Conservation (phyloP, 2,113 vertebrate genomes). For the Zapus hudsonius region DNA sequence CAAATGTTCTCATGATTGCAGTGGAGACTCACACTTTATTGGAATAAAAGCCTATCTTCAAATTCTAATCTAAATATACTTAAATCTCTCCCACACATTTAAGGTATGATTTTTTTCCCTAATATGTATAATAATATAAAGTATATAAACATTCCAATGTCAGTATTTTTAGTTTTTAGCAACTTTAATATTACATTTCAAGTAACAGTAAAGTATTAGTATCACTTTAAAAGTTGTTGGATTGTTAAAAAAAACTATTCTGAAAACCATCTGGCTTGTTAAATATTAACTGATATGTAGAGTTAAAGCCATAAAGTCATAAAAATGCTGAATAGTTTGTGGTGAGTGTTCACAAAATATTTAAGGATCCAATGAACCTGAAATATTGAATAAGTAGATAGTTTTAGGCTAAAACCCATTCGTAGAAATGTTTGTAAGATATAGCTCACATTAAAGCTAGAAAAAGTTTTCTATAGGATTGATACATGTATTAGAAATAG, state of each 20-base stretch:
- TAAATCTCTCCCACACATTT: background rate
- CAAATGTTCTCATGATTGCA: constrained; percentile 11
- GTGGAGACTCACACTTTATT: background rate
- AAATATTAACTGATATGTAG: constrained; percentile 63
- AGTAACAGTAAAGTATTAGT: constrained; percentile 20
- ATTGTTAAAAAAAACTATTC: constrained; percentile 45
- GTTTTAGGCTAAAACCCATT: background rate
- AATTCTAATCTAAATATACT: constrained; percentile 15
- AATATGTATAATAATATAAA: constrained; percentile 6
- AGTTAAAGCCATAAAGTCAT: constrained; percentile 13
- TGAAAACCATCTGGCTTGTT: constrained; percentile 62
- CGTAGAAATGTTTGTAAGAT: constrained; percentile 39
- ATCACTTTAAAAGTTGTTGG: constrained; percentile 46
- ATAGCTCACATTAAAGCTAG: constrained; percentile 19
- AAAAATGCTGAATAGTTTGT: constrained; percentile 47
- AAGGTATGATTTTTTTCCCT: constrained; percentile 23
- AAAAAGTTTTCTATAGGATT: constrained; percentile 33
- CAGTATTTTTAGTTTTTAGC: background rate
- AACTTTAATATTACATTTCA: constrained; percentile 33
- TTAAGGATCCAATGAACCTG: constrained; percentile 13
- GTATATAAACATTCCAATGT: background rate
- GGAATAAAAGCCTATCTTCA: background rate
- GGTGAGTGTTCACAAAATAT: constrained; percentile 56
- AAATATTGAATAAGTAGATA: constrained; percentile 9
- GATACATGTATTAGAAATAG: constrained; percentile 19